phyloP scores from a whole-genome alignment of 2,113 vertebrate species.

The Steatornis caripensis region DNA sequence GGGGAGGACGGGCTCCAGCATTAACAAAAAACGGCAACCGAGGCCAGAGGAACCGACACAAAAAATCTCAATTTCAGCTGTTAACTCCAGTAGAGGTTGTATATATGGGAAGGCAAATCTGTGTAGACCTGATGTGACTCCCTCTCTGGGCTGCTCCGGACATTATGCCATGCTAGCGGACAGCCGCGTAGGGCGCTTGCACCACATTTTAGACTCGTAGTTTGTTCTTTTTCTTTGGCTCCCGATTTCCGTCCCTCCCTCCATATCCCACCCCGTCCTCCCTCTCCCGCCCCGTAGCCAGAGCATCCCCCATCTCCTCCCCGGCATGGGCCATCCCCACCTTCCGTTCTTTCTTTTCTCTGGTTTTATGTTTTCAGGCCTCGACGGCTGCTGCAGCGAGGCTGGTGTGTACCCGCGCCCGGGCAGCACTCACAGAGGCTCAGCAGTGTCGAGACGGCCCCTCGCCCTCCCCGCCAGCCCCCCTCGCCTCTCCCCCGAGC shows the following conservation, averaged over 20 bases:
- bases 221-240: conserved; percentile 65
- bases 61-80: conserved; percentile 69
- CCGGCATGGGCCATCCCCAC: conserved; percentile 47
- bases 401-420: neutral
- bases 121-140: conserved; percentile 73
- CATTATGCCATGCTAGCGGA: conserved; percentile 70
- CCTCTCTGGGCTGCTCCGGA: conserved; percentile 71
- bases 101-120: conserved; percentile 73
- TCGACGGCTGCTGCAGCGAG: conserved; percentile 6
- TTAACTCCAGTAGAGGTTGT: conserved; percentile 72
- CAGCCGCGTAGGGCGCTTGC: conserved; percentile 68
- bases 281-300: conserved; percentile 56
- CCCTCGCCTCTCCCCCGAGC: neutral
- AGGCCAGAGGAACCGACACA: conserved; percentile 67
- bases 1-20: conserved; percentile 67
- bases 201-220: conserved; percentile 71
- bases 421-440: conserved; percentile 7
- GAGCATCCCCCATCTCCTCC: conserved; percentile 33
- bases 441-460: conserved; percentile 33
- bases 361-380: conserved; percentile 48
- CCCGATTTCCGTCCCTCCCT: conserved; percentile 54
- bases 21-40: conserved; percentile 50
- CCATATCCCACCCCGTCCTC: conserved; percentile 27
- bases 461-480: conserved; percentile 7
- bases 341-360: conserved; percentile 57